Evolutionary conservation across 2,888 invertebrate species (phyloP).

Genomic region (Ectobius pallidus): DNA sequence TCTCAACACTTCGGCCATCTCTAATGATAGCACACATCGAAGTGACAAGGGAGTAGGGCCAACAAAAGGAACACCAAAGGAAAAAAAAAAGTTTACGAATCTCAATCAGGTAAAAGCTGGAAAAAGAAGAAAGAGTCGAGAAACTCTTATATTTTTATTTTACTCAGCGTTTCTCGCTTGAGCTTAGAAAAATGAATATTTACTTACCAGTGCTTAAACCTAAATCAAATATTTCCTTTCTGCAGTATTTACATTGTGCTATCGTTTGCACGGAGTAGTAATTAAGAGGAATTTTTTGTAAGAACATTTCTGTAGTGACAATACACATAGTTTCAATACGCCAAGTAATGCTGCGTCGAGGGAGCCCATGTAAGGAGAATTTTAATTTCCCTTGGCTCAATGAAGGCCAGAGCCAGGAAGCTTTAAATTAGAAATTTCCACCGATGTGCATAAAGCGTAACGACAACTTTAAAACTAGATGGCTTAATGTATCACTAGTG

Average conservation of each 20-base stretch:
- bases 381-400: slow-evolving; percentile 19
- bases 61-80: no score
- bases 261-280: not conserved
- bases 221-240: not conserved
- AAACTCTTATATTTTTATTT: no score
- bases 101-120: no score
- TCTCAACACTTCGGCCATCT: no score
- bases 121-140: no score
- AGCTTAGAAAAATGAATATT: no score
- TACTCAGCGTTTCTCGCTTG: no score
- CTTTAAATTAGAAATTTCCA: slow-evolving; percentile 19
- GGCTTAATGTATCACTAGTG: no score
- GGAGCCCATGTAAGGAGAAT: not conserved
- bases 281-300: not conserved
- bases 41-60: no score
- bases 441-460: not conserved
- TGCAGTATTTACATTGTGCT: not conserved
- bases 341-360: not conserved
- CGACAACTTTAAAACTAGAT: not conserved
- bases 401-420: not conserved
- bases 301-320: not conserved
- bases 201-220: not conserved
- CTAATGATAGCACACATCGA: no score
- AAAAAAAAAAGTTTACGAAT: no score
- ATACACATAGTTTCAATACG: not conserved